Evolutionary conservation across 2,113 vertebrate species (phyloP), one percentile per base, ranked within the genome.

Genomic region (Gopherus evgoodei): DNA sequence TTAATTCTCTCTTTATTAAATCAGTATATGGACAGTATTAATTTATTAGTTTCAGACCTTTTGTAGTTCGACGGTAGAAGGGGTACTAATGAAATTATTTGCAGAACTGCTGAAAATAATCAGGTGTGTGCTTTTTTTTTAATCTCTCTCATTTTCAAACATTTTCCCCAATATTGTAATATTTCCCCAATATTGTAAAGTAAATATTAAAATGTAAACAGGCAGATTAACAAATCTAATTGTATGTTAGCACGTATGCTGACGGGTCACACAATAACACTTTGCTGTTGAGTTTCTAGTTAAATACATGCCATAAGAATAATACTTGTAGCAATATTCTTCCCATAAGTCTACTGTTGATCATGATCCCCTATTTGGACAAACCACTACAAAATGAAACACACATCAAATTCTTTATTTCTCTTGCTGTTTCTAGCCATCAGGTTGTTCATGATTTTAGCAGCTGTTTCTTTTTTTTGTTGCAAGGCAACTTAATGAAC

Each of bases 401-500:
- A 6, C 19, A 14, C 17, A 69, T 57, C 17, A 53, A 53, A 38
- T 38, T 92, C 75, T 90, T 84, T 5, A 27, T 88, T 49, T 89
- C 57, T 27, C 59, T 93, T 88, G 5, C 38, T 81, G 35, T 42
- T 90, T 79, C 78, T 84, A 79, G 5, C 53, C 76, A 92, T 81
- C 56, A 92, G 21, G 8, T 79, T 62, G 4, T 5, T 90, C 35
- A 12, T 87, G 31, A 90, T 91, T 90, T 95, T 87, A 96, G 83
- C 52, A 95, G 87, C 83, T 86, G 49, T 84, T 97, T 91, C 90
- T 89, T 78, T 76, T 93, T 94, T 84, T 89, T 2, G 4, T 91
- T 94, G n/a, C 85, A 95, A 94, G 76, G 65, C 19, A 93, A 52
- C 80, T 93, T 97, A 97, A 93, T 84, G 86, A 95, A 93, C 62